phyloP scores from a whole-genome alignment of 1,140 invertebrate species.

The Babylonia areolata region DNA sequence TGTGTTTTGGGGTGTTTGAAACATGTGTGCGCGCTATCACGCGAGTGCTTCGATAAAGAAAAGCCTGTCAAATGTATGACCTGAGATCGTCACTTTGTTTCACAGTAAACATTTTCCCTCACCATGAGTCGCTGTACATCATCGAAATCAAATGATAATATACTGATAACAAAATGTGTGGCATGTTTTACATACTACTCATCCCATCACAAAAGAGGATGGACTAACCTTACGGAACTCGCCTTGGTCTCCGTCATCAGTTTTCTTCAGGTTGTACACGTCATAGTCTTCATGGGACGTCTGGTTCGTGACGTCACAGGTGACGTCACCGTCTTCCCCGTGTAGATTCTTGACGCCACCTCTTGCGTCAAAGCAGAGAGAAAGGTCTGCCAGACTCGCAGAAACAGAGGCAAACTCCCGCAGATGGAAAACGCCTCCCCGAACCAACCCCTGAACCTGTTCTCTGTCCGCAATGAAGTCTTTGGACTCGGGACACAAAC shows the following conservation, averaged over 20 bases:
- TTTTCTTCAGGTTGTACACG: not conserved
- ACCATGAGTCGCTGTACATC: too few relatives aligned
- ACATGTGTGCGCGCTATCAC: too few relatives aligned
- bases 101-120: too few relatives aligned
- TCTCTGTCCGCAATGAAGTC: not conserved
- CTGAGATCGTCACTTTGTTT: too few relatives aligned
- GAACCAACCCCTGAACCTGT: not conserved
- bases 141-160: too few relatives aligned
- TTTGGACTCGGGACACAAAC: not conserved
- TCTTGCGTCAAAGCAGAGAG: not conserved
- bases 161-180: too few relatives aligned
- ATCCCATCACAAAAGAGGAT: not conserved
- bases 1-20: too few relatives aligned
- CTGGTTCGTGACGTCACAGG: too few relatives aligned
- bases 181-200: too few relatives aligned
- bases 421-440: not conserved
- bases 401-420: not conserved
- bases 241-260: not conserved
- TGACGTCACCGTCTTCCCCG: not conserved
- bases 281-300: not conserved
- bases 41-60: too few relatives aligned
- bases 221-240: constrained; percentile 12
- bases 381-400: not conserved
- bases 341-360: not conserved
- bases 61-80: too few relatives aligned